Conservation (phyloP, 2,797 vertebrate genomes). For the Holocentrus rufus region DNA sequence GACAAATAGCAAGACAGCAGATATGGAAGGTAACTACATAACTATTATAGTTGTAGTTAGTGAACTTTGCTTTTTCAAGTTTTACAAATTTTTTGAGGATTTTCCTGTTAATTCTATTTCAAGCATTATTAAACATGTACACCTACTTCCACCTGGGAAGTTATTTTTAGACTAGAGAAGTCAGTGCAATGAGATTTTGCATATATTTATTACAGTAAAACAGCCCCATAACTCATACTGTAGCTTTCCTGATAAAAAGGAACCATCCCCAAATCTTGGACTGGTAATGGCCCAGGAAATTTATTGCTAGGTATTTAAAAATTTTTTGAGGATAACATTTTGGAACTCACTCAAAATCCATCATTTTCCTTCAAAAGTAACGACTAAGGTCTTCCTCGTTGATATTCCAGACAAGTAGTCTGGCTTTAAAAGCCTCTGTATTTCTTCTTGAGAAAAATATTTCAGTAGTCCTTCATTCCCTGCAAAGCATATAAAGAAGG, state of each 20-base stretch:
- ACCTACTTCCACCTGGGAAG: conserved; percentile 7
- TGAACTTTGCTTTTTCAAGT: too few relatives aligned
- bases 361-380: conserved; percentile 26
- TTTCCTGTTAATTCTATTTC: too few relatives aligned
- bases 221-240: conserved; percentile 49
- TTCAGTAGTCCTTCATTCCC: too few relatives aligned
- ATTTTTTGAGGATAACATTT: conserved; percentile 44
- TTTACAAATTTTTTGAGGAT: too few relatives aligned
- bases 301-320: conserved; percentile 63
- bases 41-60: too few relatives aligned
- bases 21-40: too few relatives aligned
- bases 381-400: conserved; percentile 23
- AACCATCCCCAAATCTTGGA: conserved; percentile 51
- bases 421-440: background rate
- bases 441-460: background rate
- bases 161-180: conserved; percentile 48
- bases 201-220: conserved; percentile 60
- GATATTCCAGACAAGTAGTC: background rate
- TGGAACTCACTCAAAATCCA: conserved; percentile 32
- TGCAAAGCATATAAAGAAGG: too few relatives aligned
- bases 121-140: too few relatives aligned
- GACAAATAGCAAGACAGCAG: too few relatives aligned
- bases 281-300: conserved; percentile 35
- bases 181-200: conserved; percentile 39
- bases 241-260: conserved; percentile 48